phyloP scores from a whole-genome alignment of 2,797 vertebrate genomes.

The Antennarius maculatus region DNA sequence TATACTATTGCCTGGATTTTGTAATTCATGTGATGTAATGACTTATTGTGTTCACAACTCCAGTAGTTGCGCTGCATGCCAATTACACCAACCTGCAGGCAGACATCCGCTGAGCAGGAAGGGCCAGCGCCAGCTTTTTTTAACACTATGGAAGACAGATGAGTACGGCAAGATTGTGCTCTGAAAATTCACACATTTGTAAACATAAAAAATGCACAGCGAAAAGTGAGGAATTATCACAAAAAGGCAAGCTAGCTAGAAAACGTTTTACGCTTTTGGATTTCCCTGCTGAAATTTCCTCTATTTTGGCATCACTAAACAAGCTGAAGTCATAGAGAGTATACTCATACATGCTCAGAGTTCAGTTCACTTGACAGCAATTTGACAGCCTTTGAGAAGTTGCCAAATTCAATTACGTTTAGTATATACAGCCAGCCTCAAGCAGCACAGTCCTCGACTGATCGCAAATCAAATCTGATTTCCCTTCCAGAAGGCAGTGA shows the following conservation, averaged over 20 bases:
- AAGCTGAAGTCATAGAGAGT: conserved; percentile 24
- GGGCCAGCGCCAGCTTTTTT: too few species aligned
- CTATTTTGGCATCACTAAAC: conserved; percentile 32
- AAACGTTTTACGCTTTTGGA: background rate
- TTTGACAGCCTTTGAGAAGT: conserved; percentile 54
- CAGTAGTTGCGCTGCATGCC: too few species aligned
- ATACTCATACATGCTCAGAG: conserved; percentile 16
- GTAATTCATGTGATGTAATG: background rate
- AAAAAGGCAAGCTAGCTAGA: too few species aligned
- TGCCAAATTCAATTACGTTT: conserved; percentile 63
- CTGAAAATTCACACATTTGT: too few species aligned
- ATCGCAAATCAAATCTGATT: conserved; percentile 63
- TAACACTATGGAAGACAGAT: too few species aligned
- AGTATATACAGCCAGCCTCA: conserved; percentile 35
- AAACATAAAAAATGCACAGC: too few species aligned
- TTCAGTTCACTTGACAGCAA: conserved; percentile 45
- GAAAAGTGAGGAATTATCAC: too few species aligned
- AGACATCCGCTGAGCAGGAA: too few species aligned
- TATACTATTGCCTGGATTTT: background rate
- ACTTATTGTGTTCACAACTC: background rate
- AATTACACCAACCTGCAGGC: too few species aligned
- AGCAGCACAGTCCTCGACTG: conserved; percentile 46
- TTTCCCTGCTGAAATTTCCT: conserved; percentile 13
- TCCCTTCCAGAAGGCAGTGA: conserved; percentile 38
- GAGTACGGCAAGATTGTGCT: too few species aligned